phyloP scores from a whole-genome alignment of 2,113 vertebrate species.

The Gadus chalcogrammus region DNA sequence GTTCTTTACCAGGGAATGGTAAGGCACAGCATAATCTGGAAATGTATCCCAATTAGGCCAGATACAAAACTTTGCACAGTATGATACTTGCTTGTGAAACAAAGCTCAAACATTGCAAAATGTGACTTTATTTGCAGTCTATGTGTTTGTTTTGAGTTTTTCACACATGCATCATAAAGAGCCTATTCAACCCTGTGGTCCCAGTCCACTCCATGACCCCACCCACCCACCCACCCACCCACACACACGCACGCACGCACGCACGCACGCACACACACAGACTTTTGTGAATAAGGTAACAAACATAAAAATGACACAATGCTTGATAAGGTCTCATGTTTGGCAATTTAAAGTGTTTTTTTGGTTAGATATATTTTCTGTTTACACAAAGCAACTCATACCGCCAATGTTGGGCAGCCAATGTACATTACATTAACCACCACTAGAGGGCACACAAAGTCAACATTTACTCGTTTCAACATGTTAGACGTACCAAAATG shows the following conservation, averaged over 20 bases:
- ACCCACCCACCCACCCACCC: too few relatives aligned
- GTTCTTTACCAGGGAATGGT: too few relatives aligned
- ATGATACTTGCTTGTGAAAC: too few relatives aligned
- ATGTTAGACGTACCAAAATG: neutral
- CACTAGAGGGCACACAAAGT: neutral
- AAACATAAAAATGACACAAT: neutral
- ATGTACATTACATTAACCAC: neutral
- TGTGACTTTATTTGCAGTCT: neutral
- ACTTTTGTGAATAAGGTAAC: neutral
- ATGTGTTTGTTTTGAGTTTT: neutral
- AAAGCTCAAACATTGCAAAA: too few relatives aligned
- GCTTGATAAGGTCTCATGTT: neutral
- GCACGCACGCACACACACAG: neutral
- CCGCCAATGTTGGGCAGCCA: too few relatives aligned
- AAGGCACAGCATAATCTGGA: too few relatives aligned
- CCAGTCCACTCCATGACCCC: slow-evolving; percentile 17
- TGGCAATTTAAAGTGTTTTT: neutral
- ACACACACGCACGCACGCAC: neutral
- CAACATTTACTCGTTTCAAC: neutral
- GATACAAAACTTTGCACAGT: too few relatives aligned
- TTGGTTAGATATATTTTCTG: neutral
- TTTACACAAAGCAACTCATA: too few relatives aligned
- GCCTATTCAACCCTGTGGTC: neutral
- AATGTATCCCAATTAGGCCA: too few relatives aligned
- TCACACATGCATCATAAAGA: too few relatives aligned